phyloP scores from a whole-genome alignment of 2,113 vertebrate genomes.

The Rhinichthys klamathensis region DNA sequence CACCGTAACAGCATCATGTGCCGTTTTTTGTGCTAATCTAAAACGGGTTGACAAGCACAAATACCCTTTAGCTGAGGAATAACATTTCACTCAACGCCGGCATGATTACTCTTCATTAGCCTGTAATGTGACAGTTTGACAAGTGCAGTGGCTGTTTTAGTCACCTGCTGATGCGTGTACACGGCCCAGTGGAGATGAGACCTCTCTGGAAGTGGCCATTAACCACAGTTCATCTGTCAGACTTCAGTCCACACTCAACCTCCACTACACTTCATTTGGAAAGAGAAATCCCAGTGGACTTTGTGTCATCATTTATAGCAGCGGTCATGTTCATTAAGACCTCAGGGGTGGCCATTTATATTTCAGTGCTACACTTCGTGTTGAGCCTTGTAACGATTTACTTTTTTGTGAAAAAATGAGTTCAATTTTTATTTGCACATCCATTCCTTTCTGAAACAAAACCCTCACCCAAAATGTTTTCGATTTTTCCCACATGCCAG shows the following conservation, averaged over 20 bases:
- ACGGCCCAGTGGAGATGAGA: conserved; percentile 65
- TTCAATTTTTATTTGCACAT: neutral
- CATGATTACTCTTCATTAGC: conserved; percentile 61
- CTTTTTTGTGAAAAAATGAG: neutral
- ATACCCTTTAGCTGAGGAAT: conserved; percentile 56
- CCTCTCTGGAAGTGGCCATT: conserved; percentile 71
- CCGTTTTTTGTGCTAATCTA: conserved; percentile 47
- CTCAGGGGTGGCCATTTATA: conserved; percentile 51
- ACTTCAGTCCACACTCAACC: conserved; percentile 73
- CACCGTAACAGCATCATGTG: conserved; percentile 45
- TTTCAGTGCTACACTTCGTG: conserved; percentile 17
- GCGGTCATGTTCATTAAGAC: conserved; percentile 77
- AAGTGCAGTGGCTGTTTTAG: conserved; percentile 61
- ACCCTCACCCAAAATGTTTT: conserved; percentile 54
- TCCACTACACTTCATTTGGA: conserved; percentile 82
- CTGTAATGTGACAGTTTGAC: conserved; percentile 61
- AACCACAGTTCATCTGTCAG: conserved; percentile 77
- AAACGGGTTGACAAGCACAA: conserved; percentile 57
- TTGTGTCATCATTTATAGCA: conserved; percentile 73
- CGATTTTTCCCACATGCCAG: conserved; percentile 75
- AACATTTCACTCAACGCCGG: conserved; percentile 57
- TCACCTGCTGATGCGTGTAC: conserved; percentile 60
- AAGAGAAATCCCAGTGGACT: conserved; percentile 79
- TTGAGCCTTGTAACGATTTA: neutral
- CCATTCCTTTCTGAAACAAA: conserved; percentile 45